phyloP scores from a whole-genome alignment of 2,113 vertebrate genomes.

The Thinocorus orbignyianus region DNA sequence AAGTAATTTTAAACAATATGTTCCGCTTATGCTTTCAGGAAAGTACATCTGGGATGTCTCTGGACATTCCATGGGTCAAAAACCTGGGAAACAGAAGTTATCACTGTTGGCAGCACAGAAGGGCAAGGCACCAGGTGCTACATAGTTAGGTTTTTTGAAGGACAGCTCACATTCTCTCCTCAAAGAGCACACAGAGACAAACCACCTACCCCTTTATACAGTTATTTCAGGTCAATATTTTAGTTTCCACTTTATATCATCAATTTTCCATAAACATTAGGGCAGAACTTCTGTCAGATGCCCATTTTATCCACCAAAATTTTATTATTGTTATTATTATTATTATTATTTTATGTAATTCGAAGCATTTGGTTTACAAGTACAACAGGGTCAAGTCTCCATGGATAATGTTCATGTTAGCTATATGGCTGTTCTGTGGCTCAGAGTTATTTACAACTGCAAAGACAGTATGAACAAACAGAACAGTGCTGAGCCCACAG shows the following conservation, averaged over 20 bases:
- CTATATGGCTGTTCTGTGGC: neutral
- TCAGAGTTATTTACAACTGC: neutral
- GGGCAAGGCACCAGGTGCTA: neutral
- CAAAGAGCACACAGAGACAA: neutral
- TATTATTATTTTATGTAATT: neutral
- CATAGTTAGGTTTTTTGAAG: neutral
- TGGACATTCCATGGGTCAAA: neutral
- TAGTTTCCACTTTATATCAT: neutral
- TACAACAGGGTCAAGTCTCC: neutral
- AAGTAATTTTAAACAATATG: neutral
- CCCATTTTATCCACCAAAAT: neutral
- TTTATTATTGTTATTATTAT: neutral
- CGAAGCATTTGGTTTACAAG: neutral
- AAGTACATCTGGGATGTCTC: neutral
- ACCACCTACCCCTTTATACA: neutral
- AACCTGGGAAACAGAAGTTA: neutral
- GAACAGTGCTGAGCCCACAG: conserved; percentile 40
- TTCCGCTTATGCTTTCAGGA: neutral
- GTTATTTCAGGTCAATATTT: neutral
- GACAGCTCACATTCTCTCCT: neutral
- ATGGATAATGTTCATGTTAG: neutral
- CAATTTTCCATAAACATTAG: neutral
- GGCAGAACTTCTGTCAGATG: neutral
- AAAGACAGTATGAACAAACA: neutral
- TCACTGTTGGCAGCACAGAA: neutral